Evolutionary conservation across 2,797 vertebrate species (phyloP).

Genomic region (Chlorospingus semifuscus): DNA sequence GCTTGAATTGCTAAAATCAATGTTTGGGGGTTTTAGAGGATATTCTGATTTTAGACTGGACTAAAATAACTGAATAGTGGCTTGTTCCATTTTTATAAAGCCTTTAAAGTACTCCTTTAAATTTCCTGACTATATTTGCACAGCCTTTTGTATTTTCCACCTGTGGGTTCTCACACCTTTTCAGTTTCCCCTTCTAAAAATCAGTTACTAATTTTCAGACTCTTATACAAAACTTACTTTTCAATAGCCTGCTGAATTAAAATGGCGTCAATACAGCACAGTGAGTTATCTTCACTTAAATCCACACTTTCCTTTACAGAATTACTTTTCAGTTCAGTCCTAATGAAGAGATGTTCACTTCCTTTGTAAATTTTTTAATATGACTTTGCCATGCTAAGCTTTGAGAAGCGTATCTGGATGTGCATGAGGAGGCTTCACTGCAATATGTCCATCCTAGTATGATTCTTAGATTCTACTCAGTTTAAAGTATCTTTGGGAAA

Average conservation of each 20-base stretch:
- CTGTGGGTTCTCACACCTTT: neutral
- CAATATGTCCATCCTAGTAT: neutral
- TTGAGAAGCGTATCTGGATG: neutral
- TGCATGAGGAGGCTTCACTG: neutral
- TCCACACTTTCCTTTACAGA: neutral
- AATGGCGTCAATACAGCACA: neutral
- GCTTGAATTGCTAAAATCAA: neutral
- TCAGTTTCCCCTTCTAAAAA: neutral
- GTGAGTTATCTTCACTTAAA: neutral
- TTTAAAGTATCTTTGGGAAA: neutral
- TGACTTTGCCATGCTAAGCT: neutral
- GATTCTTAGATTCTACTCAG: neutral
- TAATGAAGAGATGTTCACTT: neutral
- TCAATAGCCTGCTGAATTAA: neutral
- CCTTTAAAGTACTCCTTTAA: neutral
- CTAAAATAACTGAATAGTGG: neutral
- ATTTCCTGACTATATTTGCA: neutral
- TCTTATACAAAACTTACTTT: neutral
- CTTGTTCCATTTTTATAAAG: neutral
- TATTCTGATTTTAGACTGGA: neutral
- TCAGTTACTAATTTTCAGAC: neutral
- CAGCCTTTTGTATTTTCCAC: neutral
- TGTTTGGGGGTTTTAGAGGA: neutral
- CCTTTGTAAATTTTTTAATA: neutral
- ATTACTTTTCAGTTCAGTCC: neutral